phyloP scores from a whole-genome alignment of 2,888 invertebrate species.

The Stegophylla sp. region DNA sequence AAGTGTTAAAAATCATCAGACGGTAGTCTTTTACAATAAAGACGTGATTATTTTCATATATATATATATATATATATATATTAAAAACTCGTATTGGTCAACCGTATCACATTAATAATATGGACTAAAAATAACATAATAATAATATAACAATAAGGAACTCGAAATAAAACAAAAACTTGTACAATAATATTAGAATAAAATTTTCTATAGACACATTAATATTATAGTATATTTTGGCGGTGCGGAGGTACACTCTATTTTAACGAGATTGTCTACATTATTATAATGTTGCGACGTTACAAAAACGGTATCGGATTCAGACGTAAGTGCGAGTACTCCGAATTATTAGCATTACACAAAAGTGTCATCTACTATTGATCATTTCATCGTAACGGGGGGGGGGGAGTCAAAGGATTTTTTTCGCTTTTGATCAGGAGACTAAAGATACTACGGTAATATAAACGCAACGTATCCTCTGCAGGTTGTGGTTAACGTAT shows the following conservation, averaged over 20 bases:
- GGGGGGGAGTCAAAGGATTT: neutral
- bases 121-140: too few species aligned
- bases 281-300: too few species aligned
- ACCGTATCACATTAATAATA: slow-evolving; percentile 9
- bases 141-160: too few species aligned
- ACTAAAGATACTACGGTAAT: neutral
- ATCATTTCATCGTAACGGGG: neutral
- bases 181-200: too few species aligned
- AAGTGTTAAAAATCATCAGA: neutral
- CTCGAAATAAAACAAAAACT: too few species aligned
- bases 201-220: too few species aligned
- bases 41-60: neutral
- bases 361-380: neutral
- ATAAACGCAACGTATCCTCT: neutral
- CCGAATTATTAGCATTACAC: neutral
- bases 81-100: slow-evolving; percentile 22
- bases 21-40: slow-evolving; percentile 2
- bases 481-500: neutral
- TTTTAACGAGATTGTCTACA: neutral
- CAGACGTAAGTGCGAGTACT: too few species aligned
- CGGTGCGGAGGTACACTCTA: neutral
- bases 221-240: neutral
- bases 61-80: neutral
- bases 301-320: too few species aligned
- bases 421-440: slow-evolving; percentile 13